Base-by-base conservation (phyloP, 2,888 invertebrate species). In the Drosophila putrida region DNA sequence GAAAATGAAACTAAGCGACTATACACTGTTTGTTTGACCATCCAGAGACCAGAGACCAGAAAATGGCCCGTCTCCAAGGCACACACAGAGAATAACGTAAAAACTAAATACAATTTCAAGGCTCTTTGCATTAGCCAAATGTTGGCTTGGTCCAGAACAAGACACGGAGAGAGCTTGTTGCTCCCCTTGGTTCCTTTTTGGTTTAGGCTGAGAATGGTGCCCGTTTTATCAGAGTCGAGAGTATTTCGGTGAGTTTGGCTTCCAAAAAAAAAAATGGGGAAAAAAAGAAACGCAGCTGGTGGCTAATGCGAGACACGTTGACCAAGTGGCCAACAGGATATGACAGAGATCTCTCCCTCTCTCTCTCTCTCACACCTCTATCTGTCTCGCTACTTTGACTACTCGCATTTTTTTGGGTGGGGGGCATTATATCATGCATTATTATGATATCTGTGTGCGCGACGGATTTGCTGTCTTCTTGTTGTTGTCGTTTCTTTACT, bases 81-180 rank as follows among this genome's bases (percentile, higher is more conserved):
- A 41, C 38, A 58, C 49, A 46, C 35, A 58, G 49, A 60, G 49
- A 50, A 55, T 55, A 58, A 39, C 31, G 61, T 62, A 65, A 65
- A 73, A 70, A 63, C 65, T 58, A 71, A 73, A 82, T 78, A 83
- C 74, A 80, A 78, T 83, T 80, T 80, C 58, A 83, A 75, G 78
- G 77, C 68, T 77, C 69, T 86, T 80, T 86, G 83, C 82, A 80
- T 82, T 80, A 82, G 75, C 69, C 71, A 75, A 76, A 74, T 81
- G 79, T 49, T 50, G 31, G 41, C 31, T 50, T 20, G 10, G 33
- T 1, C 28, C 33, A 33, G 47, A 4, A 31, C 33, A 39, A 31
- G 31, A 31, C 31, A 9, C 4, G 27, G 1, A 15, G 53, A 36
- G 9, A 27, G 20, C 11, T 47, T 1, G 6, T 11, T 11, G 9